Base-by-base conservation (phyloP, 2,797 vertebrate species). In the Tauraco hartlaubi region DNA sequence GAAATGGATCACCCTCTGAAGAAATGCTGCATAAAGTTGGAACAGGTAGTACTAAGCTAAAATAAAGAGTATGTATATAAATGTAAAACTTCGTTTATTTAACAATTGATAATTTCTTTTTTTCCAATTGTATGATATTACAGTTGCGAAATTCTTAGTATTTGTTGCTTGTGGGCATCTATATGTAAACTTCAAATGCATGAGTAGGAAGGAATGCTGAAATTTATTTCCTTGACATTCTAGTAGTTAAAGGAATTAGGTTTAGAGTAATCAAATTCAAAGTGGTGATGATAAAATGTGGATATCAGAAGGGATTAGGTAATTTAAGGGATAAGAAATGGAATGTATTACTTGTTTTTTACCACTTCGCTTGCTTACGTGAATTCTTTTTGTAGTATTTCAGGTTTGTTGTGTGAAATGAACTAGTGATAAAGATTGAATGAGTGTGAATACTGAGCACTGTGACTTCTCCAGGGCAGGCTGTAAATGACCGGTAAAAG, bases 11-110 rank as follows among this genome's bases (percentile, higher is more conserved):
- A 54, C n/a, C 75, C 4, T 31, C 55, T 67, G 96, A 95, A 92
- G 92, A 92, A 58, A 55, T 39, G 8, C 52, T 21, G 2, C 81
- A 23, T n/a, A 97, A 97, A 92, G 71, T 2, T 94, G 96, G 95
- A 95, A 78, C 95, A 96, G 98, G 98, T 95, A 94, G 48, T 88
- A 68, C 55, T 88, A 52, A 81, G 19, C 55, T 88, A 49, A 85
- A 84, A 62, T 72, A 21, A 54, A 37, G 11, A 62, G 3, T 51
- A 44, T 51, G 68, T 75, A 19, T 35, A 37, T 56, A 85, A 37
- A 37, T 25, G 16, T 48, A 19, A 46, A 66, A 12, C 7, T 26
- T n/a, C 5, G 31, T 18, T 2, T 69, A 16, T 54, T 77, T 81
- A 66, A 23, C 28, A 54, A 9, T 55, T 16, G 8, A 9, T 84